Percentiles rank a stretch among this genome's conserved stretches.
These are phyloP conservation scores for Zaprionus africanus DNA, from an alignment of 1,140 invertebrate genomes.

Conservation along the genomic window DNA sequence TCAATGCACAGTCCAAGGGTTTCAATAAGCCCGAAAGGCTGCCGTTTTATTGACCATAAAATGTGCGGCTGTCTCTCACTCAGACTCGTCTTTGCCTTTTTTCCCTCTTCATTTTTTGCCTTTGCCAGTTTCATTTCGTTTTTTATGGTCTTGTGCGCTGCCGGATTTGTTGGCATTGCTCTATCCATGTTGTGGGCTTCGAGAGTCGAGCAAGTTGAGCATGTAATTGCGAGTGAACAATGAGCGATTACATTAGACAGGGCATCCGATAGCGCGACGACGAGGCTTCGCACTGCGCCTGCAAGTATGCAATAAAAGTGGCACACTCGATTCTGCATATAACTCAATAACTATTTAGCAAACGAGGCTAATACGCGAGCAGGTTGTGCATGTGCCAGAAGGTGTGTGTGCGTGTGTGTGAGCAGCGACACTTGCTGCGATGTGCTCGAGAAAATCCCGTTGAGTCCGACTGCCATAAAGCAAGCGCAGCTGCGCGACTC, in stretches of 20 bases:
- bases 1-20: constrained; percentile 67
- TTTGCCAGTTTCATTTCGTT: constrained; percentile 53
- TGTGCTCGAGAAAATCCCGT: constrained; percentile 3
- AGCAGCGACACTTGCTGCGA: neutral
- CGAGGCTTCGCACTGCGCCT: neutral
- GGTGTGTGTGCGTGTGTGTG: constrained; percentile 3
- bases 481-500: constrained; percentile 17
- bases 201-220: constrained; percentile 36
- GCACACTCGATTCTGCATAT: constrained; percentile 19
- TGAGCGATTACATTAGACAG: constrained; percentile 26
- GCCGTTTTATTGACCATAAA: constrained; percentile 76
- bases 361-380: constrained; percentile 1
- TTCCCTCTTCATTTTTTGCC: constrained; percentile 20
- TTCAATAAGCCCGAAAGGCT: constrained; percentile 67
- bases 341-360: constrained; percentile 36
- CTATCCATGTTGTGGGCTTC: constrained; percentile 20
- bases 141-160: constrained; percentile 35
- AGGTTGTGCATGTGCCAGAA: neutral
- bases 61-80: constrained; percentile 27
- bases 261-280: neutral
- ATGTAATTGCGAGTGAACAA: constrained; percentile 48
- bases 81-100: constrained; percentile 13
- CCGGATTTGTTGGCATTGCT: constrained; percentile 35
- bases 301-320: constrained; percentile 30
- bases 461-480: constrained; percentile 9